Base-by-base conservation (phyloP, 2,888 invertebrate genomes). In the Papilio protenor region DNA sequence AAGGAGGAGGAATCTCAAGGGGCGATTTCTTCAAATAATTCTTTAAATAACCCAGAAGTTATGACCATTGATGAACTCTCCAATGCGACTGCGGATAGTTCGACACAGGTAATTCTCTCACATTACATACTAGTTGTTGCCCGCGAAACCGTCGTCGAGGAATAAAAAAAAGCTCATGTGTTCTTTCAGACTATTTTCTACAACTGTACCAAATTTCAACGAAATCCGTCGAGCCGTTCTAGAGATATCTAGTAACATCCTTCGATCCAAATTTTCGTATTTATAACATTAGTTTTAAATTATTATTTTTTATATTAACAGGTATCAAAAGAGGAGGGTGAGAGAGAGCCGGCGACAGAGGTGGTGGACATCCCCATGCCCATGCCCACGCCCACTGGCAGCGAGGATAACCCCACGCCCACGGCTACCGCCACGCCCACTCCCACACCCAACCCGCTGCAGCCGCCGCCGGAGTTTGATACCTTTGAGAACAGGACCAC, bases 281-380 rank as follows among this genome's bases (percentile, higher is more conserved):
- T 40, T 40, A 40, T 40, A 40, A 27, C n/a, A n/a, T n/a, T n/a
- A n/a, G n/a, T n/a, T n/a, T n/a, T n/a, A n/a, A n/a, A n/a, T n/a
- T n/a, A n/a, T n/a, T n/a, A n/a, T n/a, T 33, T 61, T 59, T 21
- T n/a, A 57, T 23, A 40, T 40, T 57, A 8, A 0, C 5, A 92
- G 94, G 85, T 82, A 14, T 90, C 90, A 6, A 91, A 90, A 84
- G 94, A 95, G 80, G 95, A 95, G 81, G 95, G 95, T 8, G 91
- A 91, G 16, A 79, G 79, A 33, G 84, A 83, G 59, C 84, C 83
- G 2, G 78, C 81, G 12, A 82, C 84, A 18, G 92, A 96, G 84
- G 96, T 97, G 81, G 94, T 96, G 79, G 96, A 97, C 91, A 97
- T 97, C 87, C 97, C 97, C 40, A 96, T 97, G 90, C 97, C 97